A percentile compares a stretch with the other conserved stretches of the same genome.
phyloP scores from a whole-genome alignment of 2,888 invertebrate genomes.

The Drosophila robusta region DNA sequence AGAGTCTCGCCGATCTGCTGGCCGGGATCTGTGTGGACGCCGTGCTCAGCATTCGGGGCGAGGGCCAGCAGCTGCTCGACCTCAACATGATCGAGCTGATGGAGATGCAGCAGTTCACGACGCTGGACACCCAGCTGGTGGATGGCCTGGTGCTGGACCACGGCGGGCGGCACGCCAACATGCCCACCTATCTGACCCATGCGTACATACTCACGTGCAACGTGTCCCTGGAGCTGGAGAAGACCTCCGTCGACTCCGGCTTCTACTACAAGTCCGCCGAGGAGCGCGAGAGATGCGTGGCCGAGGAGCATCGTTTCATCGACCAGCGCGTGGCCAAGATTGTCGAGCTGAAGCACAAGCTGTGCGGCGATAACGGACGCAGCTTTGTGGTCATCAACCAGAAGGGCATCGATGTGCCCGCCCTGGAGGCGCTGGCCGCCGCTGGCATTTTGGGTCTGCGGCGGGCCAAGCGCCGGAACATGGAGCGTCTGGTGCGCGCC shows the following conservation, averaged over 20 bases:
- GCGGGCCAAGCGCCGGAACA: slow-evolving; percentile 98
- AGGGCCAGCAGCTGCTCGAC: slow-evolving; percentile 88
- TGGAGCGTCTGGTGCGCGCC: slow-evolving; percentile 97
- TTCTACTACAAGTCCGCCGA: slow-evolving; percentile 99
- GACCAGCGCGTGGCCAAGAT: slow-evolving; percentile 95
- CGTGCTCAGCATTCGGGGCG: slow-evolving; percentile 90
- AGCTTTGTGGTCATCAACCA: slow-evolving; percentile 98
- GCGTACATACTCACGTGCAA: slow-evolving; percentile 98
- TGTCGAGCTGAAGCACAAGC: slow-evolving; percentile 95
- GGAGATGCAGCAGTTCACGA: slow-evolving; percentile 98
- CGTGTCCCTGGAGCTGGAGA: slow-evolving; percentile 98
- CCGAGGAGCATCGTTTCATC: slow-evolving; percentile 97
- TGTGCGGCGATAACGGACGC: slow-evolving; percentile 95
- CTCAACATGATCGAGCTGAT: slow-evolving; percentile 99
- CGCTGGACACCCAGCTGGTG: slow-evolving; percentile 91
- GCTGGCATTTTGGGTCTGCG: slow-evolving; percentile 97
- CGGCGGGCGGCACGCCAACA: slow-evolving; percentile 98
- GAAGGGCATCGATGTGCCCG: slow-evolving; percentile 99
- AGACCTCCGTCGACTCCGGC: slow-evolving; percentile 97
- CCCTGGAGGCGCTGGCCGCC: slow-evolving; percentile 96
- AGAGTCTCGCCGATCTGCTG: slow-evolving; percentile 92
- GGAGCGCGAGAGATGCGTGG: slow-evolving; percentile 96
- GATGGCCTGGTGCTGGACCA: slow-evolving; percentile 98
- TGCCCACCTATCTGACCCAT: slow-evolving; percentile 96
- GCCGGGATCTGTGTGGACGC: slow-evolving; percentile 96